These are phyloP conservation scores for Phrynocephalus guinanensis DNA, from an alignment of 2,797 vertebrate species.

Conservation along the genomic window DNA sequence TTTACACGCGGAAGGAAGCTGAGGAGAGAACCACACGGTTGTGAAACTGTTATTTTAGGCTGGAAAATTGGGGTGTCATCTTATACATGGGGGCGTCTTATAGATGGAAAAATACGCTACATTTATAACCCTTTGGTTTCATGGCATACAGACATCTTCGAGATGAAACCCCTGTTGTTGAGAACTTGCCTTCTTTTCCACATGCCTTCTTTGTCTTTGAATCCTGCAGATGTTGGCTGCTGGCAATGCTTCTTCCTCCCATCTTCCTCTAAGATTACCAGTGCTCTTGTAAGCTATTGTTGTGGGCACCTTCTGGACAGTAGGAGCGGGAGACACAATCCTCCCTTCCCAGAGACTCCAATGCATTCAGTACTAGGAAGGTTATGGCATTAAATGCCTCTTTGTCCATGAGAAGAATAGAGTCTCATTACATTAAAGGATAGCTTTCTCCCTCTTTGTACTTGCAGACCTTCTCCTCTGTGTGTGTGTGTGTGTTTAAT, in stretches of 20 bases:
- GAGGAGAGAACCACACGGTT: no score
- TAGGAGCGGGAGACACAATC: neutral
- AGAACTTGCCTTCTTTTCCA: neutral
- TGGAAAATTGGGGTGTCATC: no score
- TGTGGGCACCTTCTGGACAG: neutral
- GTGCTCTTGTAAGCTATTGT: slow-evolving; percentile 10
- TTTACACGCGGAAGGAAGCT: no score
- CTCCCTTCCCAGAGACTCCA: neutral
- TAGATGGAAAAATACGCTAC: no score
- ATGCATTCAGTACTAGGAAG: neutral
- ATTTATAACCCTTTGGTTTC: neutral
- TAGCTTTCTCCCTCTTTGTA: neutral
- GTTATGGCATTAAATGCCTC: neutral
- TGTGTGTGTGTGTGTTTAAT: neutral
- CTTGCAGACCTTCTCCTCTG: neutral
- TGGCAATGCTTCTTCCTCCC: neutral
- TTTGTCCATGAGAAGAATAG: slow-evolving; percentile 5
- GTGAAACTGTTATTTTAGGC: no score
- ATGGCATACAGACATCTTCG: neutral
- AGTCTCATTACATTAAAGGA: neutral
- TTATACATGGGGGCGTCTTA: no score
- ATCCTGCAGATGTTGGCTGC: neutral
- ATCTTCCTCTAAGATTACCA: neutral
- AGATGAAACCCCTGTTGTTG: neutral
- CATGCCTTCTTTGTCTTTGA: neutral